A percentile compares a stretch with the other conserved stretches of the same genome.
Conservation (phyloP, 2,888 invertebrate genomes). For the Parasteatoda lunata region DNA sequence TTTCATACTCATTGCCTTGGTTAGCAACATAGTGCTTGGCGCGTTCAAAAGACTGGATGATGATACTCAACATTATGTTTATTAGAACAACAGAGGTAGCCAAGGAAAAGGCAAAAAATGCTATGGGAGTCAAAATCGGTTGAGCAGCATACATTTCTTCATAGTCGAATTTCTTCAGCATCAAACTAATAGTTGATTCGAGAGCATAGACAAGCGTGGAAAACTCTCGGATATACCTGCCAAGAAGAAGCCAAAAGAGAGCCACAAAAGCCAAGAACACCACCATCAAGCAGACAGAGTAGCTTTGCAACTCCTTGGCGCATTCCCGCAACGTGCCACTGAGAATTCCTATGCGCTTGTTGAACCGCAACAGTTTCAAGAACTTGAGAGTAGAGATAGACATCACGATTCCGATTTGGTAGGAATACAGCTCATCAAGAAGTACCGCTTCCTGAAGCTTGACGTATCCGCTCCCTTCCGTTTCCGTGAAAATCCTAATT, state of each 20-base stretch:
- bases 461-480: constrained; percentile 72
- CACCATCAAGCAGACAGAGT: constrained; percentile 75
- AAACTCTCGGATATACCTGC: constrained; percentile 72
- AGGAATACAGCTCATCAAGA: constrained; percentile 75
- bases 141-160: constrained; percentile 71
- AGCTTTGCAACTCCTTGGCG: constrained; percentile 73
- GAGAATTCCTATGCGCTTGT: constrained; percentile 76
- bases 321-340: constrained; percentile 75
- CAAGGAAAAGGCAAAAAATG: constrained; percentile 73
- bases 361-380: constrained; percentile 76
- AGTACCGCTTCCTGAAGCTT: constrained; percentile 75
- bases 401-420: constrained; percentile 75
- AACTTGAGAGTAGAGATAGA: constrained; percentile 77
- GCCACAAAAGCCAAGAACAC: constrained; percentile 72
- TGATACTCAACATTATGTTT: constrained; percentile 73
- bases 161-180: constrained; percentile 75
- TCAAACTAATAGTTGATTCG: constrained; percentile 75
- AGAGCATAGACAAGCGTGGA: constrained; percentile 73
- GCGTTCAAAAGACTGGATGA: constrained; percentile 73
- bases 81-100: constrained; percentile 72
- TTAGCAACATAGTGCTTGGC: constrained; percentile 72
- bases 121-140: constrained; percentile 72
- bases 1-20: constrained; percentile 74
- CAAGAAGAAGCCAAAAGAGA: constrained; percentile 74
- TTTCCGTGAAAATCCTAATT: constrained; percentile 73